Base-by-base conservation (phyloP, 1,140 invertebrate species). In the Drosophila biarmipes region DNA sequence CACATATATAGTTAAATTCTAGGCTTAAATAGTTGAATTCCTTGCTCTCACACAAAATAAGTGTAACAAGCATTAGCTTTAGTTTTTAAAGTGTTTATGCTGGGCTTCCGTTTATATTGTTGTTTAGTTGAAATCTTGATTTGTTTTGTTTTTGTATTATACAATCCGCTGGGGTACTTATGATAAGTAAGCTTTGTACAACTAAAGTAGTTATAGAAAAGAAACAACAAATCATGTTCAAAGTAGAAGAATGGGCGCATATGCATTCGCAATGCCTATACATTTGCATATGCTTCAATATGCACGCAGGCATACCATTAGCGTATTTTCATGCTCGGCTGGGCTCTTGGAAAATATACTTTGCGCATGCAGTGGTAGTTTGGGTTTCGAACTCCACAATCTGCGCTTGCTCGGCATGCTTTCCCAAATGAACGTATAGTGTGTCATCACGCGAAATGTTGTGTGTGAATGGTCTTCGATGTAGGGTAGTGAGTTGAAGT, bases 21-120 rank as follows among this genome's bases (percentile, higher is more conserved):
- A 89, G 63, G 43, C 84, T 89, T 89, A 89, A 89, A 89, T 89
- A 89, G 84, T 84, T 80, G 80, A 89, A 79, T 82, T 89, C 75
- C 75, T 79, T 82, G 75, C 67, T 82, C 64, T 51, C 68, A 86
- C 56, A 86, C 69, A 81, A 67, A 64, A 69, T 72, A 48, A 72
- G 55, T 78, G 71, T 45, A 64, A 72, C 75, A 72, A 86, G 64
- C 78, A 81, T 80, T 63, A 67, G 69, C 62, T 69, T 89, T 78
- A 73, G 62, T 75, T 82, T 80, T 68, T 81, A 75, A 68, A 82
- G 69, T 82, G 66, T 69, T 78, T 67, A 67, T 61, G 61, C 62
- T 63, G 53, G 62, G 53, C 71, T 79, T 78, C 52, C 34, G 58
- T 85, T 75, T 40, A 56, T 46, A 49, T 77, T 69, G 52, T 52